phyloP scores from a whole-genome alignment of 2,797 vertebrate species.

The Diceros bicornis region DNA sequence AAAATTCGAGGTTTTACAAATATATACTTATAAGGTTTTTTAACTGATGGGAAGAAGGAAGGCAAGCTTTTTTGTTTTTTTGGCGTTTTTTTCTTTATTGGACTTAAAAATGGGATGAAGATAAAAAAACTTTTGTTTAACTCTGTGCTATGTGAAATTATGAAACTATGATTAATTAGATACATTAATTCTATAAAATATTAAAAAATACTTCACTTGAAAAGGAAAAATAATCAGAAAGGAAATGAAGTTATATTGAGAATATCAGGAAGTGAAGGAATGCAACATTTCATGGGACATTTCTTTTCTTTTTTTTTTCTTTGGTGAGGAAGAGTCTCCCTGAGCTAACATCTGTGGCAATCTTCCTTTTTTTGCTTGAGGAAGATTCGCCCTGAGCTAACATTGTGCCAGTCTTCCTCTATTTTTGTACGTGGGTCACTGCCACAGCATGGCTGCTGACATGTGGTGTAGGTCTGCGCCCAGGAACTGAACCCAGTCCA shows the following conservation, averaged over 20 bases:
- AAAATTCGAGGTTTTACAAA: constrained; percentile 28
- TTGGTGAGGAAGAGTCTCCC: too few relatives aligned
- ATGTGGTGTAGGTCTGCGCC: too few relatives aligned
- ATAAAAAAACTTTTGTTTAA: constrained; percentile 60
- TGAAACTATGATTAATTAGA: constrained; percentile 21
- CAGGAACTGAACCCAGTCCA: too few relatives aligned
- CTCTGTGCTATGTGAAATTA: constrained; percentile 40
- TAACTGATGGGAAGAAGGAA: constrained; percentile 30
- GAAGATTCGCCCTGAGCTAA: too few relatives aligned
- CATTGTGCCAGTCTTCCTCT: too few relatives aligned
- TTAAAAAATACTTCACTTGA: constrained; percentile 67
- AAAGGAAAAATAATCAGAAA: constrained; percentile 81
- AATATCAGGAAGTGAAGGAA: neutral
- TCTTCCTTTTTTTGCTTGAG: too few relatives aligned
- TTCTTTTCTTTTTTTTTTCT: neutral
- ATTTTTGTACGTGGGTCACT: too few relatives aligned
- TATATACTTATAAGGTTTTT: neutral
- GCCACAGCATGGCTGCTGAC: too few relatives aligned
- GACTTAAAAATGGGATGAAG: constrained; percentile 55
- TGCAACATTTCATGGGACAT: neutral
- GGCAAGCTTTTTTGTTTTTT: neutral
- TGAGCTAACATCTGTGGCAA: too few relatives aligned
- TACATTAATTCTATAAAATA: constrained; percentile 71
- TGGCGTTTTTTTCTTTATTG: neutral
- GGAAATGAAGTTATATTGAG: constrained; percentile 51